Evolutionary conservation across 2,888 invertebrate genomes (phyloP).

Genomic region (Hirtodrosophila duncani): DNA sequence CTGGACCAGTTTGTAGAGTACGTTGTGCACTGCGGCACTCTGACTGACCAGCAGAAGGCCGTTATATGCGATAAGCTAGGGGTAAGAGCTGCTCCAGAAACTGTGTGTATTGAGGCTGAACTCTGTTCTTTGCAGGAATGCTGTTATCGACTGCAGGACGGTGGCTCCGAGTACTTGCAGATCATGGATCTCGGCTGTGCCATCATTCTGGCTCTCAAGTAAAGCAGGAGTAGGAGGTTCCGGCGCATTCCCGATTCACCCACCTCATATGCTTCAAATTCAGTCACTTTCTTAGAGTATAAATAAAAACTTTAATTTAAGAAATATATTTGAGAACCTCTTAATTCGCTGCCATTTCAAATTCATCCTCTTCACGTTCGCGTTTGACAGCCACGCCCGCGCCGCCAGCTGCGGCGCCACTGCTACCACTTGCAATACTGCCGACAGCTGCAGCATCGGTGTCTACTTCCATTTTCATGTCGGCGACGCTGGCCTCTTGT

Average conservation of each 20-base stretch:
- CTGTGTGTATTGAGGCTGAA: no score
- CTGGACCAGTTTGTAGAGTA: slow-evolving; percentile 90
- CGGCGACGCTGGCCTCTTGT: slow-evolving; percentile 37
- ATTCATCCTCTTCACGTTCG: slow-evolving; percentile 84
- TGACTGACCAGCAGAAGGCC: slow-evolving; percentile 89
- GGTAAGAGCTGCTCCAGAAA: slow-evolving; percentile 81
- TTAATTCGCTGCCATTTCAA: slow-evolving; percentile 67
- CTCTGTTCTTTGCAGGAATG: slow-evolving; percentile 81
- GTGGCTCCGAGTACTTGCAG: slow-evolving; percentile 95
- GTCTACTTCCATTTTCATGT: slow-evolving; percentile 82
- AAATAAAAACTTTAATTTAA: slow-evolving; percentile 13
- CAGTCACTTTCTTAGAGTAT: slow-evolving; percentile 3
- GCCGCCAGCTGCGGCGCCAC: slow-evolving; percentile 36
- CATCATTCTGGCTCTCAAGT: slow-evolving; percentile 79
- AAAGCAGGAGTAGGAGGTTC: not conserved
- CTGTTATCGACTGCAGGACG: slow-evolving; percentile 90
- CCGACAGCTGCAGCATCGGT: slow-evolving; percentile 71
- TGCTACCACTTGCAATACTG: slow-evolving; percentile 62
- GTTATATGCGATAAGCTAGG: slow-evolving; percentile 91
- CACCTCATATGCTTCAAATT: no score
- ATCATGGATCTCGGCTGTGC: slow-evolving; percentile 90
- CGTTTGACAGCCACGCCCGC: slow-evolving; percentile 79
- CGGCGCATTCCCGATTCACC: no score
- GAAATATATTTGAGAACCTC: slow-evolving; percentile 51
- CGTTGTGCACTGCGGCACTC: slow-evolving; percentile 82